phyloP scores from a whole-genome alignment of 2,888 invertebrate genomes.

The Ennomos erosarius region DNA sequence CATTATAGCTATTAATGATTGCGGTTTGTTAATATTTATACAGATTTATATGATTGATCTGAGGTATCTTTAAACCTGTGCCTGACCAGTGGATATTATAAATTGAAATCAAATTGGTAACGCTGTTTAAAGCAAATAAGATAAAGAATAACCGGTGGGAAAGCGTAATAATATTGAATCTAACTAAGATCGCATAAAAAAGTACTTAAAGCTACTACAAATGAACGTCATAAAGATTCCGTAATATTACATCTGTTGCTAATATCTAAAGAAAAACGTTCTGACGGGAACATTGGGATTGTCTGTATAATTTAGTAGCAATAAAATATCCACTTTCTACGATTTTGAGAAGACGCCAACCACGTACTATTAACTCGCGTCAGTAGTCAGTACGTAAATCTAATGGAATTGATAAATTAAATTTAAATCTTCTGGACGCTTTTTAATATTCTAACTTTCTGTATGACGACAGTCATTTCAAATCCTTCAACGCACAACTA shows the following conservation, averaged over 20 bases:
- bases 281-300: conserved; percentile 2
- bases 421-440: background rate
- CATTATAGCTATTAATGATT: background rate
- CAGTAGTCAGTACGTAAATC: too few species aligned
- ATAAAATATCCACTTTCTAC: conserved; percentile 17
- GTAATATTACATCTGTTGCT: conserved; percentile 3
- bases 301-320: conserved; percentile 13
- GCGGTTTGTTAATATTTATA: background rate
- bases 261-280: background rate
- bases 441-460: background rate
- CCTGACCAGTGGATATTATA: too few species aligned
- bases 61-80: too few species aligned
- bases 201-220: too few species aligned
- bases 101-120: too few species aligned
- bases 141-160: too few species aligned
- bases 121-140: too few species aligned
- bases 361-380: conserved; percentile 2
- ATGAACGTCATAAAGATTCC: background rate
- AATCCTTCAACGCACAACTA: too few species aligned
- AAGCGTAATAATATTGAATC: too few species aligned
- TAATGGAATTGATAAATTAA: conserved; percentile 7
- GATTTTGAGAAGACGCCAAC: conserved; percentile 27
- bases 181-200: too few species aligned
- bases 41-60: too few species aligned
- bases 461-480: conserved; percentile 4